Percentiles rank a stretch among this genome's conserved stretches.
These are phyloP conservation scores for Thalassophryne amazonica DNA, from an alignment of 2,797 vertebrate species.

Conservation along the genomic window DNA sequence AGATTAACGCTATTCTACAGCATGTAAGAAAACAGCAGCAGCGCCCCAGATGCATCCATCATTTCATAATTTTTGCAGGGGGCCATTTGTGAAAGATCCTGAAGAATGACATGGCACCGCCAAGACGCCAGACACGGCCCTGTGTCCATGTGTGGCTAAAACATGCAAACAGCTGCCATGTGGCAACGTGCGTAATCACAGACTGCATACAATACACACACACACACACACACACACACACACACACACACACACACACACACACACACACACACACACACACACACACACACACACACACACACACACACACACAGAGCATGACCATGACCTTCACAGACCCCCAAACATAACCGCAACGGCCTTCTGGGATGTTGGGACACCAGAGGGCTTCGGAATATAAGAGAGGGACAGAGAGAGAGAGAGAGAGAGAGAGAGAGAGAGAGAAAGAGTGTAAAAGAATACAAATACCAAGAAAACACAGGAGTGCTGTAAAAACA, in stretches of 20 bases:
- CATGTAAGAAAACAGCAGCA: background rate
- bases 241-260: background rate
- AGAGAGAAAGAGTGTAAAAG: too few relatives aligned
- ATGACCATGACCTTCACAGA: slow-evolving; percentile 57
- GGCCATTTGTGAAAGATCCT: background rate
- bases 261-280: slow-evolving; percentile 21
- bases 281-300: slow-evolving; percentile 21
- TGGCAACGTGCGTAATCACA: slow-evolving; percentile 63
- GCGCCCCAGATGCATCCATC: background rate
- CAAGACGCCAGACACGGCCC: slow-evolving; percentile 41
- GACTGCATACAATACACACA: slow-evolving; percentile 64
- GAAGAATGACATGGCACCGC: slow-evolving; percentile 48
- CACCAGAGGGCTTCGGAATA: slow-evolving; percentile 52
- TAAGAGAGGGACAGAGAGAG: too few relatives aligned
- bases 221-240: slow-evolving; percentile 5
- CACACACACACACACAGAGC: slow-evolving; percentile 26
- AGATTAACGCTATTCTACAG: too few relatives aligned
- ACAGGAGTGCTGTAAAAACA: slow-evolving; percentile 68
- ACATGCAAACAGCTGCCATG: slow-evolving; percentile 73
- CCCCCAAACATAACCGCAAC: slow-evolving; percentile 48
- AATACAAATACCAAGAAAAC: slow-evolving; percentile 45
- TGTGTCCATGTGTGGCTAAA: slow-evolving; percentile 42
- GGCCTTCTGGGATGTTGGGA: slow-evolving; percentile 45
- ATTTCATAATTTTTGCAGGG: background rate
- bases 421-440: too few relatives aligned